A percentile compares a stretch with the other conserved stretches of the same genome.
Conservation (phyloP, 2,797 vertebrate genomes). For the Mastacembelus armatus region DNA sequence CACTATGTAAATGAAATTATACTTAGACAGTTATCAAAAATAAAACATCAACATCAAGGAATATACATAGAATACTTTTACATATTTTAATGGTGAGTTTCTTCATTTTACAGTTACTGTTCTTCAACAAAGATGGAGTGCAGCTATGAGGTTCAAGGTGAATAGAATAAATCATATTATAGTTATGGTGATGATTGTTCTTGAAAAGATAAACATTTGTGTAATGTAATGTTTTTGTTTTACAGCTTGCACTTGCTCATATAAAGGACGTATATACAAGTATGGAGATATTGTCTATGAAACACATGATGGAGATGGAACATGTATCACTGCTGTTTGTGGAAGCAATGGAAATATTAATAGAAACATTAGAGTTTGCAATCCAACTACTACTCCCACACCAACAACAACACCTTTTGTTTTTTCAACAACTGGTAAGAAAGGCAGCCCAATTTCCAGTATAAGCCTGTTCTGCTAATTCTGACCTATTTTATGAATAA, state of each 20-base stretch:
- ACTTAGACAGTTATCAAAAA: no score
- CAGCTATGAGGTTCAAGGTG: slow-evolving; percentile 51
- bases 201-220: not conserved
- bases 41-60: no score
- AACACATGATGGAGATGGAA: slow-evolving; percentile 86
- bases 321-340: slow-evolving; percentile 86
- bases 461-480: no score
- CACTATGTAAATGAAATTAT: no score
- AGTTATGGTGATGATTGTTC: not conserved
- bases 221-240: slow-evolving; percentile 9
- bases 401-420: slow-evolving; percentile 50
- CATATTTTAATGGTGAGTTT: not conserved
- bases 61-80: not conserved
- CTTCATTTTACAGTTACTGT: slow-evolving; percentile 68
- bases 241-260: slow-evolving; percentile 87
- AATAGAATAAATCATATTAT: slow-evolving; percentile 2
- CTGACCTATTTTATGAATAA: no score
- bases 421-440: slow-evolving; percentile 58
- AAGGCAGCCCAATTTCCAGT: no score
- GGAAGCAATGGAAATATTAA: slow-evolving; percentile 79
- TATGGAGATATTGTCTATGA: slow-evolving; percentile 80
- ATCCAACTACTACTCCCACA: slow-evolving; percentile 57
- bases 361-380: not conserved
- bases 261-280: slow-evolving; percentile 71
- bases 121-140: slow-evolving; percentile 49